Evolutionary conservation across 2,888 invertebrate genomes (phyloP).

Genomic region (Margaritifera margaritifera): DNA sequence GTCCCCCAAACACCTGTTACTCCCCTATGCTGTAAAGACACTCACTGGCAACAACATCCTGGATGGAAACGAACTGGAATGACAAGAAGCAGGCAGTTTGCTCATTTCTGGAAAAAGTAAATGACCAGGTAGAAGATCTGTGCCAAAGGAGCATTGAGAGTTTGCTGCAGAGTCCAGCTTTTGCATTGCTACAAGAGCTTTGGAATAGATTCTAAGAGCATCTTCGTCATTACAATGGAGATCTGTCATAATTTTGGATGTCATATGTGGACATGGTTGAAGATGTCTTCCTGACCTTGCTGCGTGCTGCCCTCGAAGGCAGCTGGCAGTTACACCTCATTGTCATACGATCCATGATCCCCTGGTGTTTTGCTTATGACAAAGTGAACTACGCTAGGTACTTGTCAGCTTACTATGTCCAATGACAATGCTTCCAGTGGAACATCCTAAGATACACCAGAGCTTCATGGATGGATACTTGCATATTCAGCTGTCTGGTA

Average conservation of each 20-base stretch:
- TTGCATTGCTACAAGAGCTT: slow-evolving; percentile 1
- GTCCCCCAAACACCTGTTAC: not conserved
- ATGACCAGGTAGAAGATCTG: slow-evolving; percentile 1
- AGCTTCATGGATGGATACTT: too few species aligned
- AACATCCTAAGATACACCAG: too few species aligned
- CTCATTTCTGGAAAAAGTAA: not conserved
- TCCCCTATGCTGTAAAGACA: not conserved
- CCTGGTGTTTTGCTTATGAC: not conserved
- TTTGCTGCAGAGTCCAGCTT: not conserved
- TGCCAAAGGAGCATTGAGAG: not conserved
- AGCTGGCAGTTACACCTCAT: slow-evolving; percentile 36
- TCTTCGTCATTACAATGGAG: slow-evolving; percentile 10
- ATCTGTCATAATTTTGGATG: slow-evolving; percentile 35
- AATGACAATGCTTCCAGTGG: too few species aligned
- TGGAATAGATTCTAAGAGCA: not conserved
- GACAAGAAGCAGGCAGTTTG: not conserved
- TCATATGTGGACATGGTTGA: slow-evolving; percentile 45
- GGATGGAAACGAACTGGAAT: not conserved
- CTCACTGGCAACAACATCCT: slow-evolving; percentile 8
- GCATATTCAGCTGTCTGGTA: too few species aligned
- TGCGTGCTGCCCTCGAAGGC: slow-evolving; percentile 35
- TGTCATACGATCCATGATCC: slow-evolving; percentile 32
- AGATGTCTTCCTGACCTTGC: slow-evolving; percentile 28
- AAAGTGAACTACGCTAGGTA: too few species aligned
- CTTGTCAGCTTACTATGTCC: too few species aligned